Percentiles rank a stretch among this genome's conserved stretches.
These are phyloP conservation scores for Apamea epomidion DNA, from an alignment of 2,888 invertebrate species.

Conservation along the genomic window DNA sequence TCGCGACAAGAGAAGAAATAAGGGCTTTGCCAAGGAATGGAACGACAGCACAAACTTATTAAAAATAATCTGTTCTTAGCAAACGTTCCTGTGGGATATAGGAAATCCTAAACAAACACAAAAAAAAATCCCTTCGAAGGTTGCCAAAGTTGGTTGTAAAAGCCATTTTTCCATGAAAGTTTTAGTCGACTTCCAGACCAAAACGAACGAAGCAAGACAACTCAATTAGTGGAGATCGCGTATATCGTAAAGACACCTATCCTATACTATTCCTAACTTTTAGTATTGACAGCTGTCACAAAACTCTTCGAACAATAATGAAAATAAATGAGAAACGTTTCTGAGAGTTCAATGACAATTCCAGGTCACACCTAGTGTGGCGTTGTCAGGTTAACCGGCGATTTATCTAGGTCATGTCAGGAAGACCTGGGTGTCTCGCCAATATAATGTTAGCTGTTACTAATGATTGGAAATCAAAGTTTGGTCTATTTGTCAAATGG, in stretches of 20 bases:
- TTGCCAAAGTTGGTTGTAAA: not conserved
- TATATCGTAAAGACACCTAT: not conserved
- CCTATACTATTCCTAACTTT: no score
- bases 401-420: constrained; percentile 51
- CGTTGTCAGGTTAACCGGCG: constrained; percentile 33
- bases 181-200: not conserved
- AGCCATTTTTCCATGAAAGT: not conserved
- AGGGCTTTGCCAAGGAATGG: not conserved
- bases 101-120: not conserved
- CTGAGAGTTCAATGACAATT: constrained; percentile 54
- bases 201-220: not conserved
- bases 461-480: constrained; percentile 16
- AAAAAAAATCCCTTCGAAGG: not conserved
- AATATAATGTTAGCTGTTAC: constrained; percentile 45
- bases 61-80: not conserved
- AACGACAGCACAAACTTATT: not conserved
- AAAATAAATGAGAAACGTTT: constrained; percentile 29
- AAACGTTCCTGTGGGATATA: not conserved
- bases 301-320: constrained; percentile 23
- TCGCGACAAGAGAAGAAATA: not conserved
- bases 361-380: constrained; percentile 35
- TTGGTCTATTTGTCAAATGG: not conserved
- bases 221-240: not conserved
- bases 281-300: constrained; percentile 11
- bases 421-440: constrained; percentile 36